Base-by-base conservation (phyloP, 2,888 invertebrate genomes). In the Blastobasis adustella region DNA sequence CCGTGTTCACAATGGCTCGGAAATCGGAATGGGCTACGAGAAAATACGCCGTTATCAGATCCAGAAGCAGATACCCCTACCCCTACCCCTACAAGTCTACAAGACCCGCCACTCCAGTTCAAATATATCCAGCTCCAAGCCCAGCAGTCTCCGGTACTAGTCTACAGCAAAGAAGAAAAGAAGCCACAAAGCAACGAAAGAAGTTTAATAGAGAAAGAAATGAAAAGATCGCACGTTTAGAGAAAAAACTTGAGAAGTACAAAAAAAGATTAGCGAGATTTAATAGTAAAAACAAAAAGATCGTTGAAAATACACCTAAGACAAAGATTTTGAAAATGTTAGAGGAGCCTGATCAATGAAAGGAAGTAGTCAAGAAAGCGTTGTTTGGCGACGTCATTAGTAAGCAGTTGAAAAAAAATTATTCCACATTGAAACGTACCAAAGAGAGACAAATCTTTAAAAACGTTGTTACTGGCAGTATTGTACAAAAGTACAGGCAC, bases 401-500 rank as follows among this genome's bases (percentile, higher is more conserved):
- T 6, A 40, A 40, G 40, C 40, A 40, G 8, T 46, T 46, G 6
- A 6, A 46, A 46, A 36, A 40, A 49, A 49, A 49, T 36, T 46
- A 23, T 23, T 46, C 46, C 23, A 46, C 36, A 36, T n/a, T 46
- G 46, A 46, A 46, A 46, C 5, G 23, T 10, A 36, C 36, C 10
- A 46, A 36, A 46, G 46, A 46, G 36, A 46, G 36, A 36, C 10
- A 47, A 51, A 43, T 49, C 37, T 49, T 53, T 48, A 44, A 44
- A 53, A 53, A 53, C 46, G 48, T 53, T 10, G 49, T 53, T 38
- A 10, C 52, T 49, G 52, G 52, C 4, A 42, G 37, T 37, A 43
- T 53, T 43, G 39, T 50, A 23, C 42, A 49, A 42, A 49, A 49
- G 43, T 49, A 49, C 10, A 49, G 39, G 37, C 6, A 6, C n/a